These are phyloP conservation scores for Selenia dentaria DNA, from an alignment of 2,888 invertebrate genomes.

Conservation along the genomic window DNA sequence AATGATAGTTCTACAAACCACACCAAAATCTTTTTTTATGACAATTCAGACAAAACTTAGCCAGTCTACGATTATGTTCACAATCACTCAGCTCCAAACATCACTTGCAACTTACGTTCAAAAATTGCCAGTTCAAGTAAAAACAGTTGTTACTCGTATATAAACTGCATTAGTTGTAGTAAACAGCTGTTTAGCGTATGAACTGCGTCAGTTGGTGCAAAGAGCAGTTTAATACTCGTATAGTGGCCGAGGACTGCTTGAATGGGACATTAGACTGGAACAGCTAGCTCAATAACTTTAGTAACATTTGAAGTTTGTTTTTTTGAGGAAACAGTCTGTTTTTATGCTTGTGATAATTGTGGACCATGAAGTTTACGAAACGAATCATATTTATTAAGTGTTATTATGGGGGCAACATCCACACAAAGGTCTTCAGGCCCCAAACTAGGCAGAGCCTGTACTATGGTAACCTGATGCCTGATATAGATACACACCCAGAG, in stretches of 20 bases:
- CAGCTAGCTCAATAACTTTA: neutral
- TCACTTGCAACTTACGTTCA: constrained; percentile 1
- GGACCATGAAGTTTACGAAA: no score
- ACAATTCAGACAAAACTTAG: no score
- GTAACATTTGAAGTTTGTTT: neutral
- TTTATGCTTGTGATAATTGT: neutral
- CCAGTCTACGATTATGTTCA: no score
- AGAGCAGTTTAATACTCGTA: constrained; percentile 9
- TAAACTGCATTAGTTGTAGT: neutral
- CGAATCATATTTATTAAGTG: no score
- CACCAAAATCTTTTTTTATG: no score
- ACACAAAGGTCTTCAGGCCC: no score
- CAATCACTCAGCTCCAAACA: neutral
- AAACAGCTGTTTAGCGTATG: constrained; percentile 8
- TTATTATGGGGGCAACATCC: no score
- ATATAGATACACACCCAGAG: no score
- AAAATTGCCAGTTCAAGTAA: constrained; percentile 13
- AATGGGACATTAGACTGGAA: constrained; percentile 2
- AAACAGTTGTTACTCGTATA: constrained; percentile 13
- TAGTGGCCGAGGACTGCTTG: constrained; percentile 12
- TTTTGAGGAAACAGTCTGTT: no score
- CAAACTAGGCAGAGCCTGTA: no score
- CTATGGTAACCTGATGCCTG: no score
- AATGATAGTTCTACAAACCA: no score
- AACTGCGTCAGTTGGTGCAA: constrained; percentile 13